Percentiles rank a stretch among this genome's conserved stretches.
Evolutionary conservation across 1,140 invertebrate species (phyloP).

Genomic region (Ridgeia piscesae): DNA sequence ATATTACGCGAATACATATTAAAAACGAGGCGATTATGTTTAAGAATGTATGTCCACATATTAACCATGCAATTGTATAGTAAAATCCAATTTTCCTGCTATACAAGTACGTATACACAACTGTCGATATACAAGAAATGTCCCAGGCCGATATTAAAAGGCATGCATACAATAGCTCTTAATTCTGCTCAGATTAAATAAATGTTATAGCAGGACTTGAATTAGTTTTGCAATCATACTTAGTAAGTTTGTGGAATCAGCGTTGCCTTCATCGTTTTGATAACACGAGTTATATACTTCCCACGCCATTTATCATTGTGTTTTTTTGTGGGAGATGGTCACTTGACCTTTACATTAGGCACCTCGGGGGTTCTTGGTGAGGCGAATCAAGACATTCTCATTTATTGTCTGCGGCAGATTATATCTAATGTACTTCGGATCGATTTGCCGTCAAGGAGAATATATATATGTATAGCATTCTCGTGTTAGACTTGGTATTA

Average conservation of each 20-base stretch:
- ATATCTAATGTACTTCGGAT: not conserved
- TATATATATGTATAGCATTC: not conserved
- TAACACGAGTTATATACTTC: not conserved
- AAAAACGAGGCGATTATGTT: too few relatives aligned
- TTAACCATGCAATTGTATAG: too few relatives aligned
- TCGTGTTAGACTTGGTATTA: not conserved
- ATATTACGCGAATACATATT: too few relatives aligned
- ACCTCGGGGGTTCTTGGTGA: not conserved
- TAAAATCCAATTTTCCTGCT: too few relatives aligned
- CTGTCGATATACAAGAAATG: too few relatives aligned
- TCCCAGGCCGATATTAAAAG: too few relatives aligned
- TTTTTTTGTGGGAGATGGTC: not conserved
- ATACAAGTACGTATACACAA: too few relatives aligned
- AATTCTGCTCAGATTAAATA: too few relatives aligned
- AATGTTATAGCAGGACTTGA: not conserved
- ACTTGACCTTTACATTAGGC: not conserved
- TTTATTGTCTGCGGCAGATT: constrained; percentile 1
- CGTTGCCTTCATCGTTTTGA: not conserved
- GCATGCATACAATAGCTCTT: too few relatives aligned
- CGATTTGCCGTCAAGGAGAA: not conserved
- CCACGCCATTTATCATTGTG: not conserved
- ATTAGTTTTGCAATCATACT: not conserved
- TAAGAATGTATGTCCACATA: too few relatives aligned
- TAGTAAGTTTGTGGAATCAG: not conserved
- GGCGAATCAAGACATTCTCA: not conserved